Conservation (phyloP, 2,797 vertebrate species). For the Notoglanidium macrostoma region DNA sequence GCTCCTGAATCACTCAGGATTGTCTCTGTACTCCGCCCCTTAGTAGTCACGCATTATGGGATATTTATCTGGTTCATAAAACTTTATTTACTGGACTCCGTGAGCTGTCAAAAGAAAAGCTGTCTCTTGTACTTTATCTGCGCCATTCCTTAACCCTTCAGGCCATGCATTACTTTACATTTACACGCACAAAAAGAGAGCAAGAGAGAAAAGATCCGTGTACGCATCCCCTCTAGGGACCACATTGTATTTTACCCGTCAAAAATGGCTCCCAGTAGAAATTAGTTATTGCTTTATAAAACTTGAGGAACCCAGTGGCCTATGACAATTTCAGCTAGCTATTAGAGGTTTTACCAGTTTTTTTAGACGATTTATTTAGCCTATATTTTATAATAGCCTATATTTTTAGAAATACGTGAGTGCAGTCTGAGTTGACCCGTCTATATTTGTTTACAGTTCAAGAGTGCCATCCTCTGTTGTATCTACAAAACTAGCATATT, state of each 20-base stretch:
- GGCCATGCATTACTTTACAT: not conserved
- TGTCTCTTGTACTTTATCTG: not conserved
- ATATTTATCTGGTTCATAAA: not conserved
- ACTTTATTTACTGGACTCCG: not conserved
- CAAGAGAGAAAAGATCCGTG: not conserved
- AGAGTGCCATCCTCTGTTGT: constrained; percentile 26
- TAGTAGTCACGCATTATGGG: not conserved
- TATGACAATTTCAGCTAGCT: not conserved
- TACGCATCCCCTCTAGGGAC: not conserved
- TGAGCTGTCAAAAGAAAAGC: not conserved
- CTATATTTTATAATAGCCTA: not conserved
- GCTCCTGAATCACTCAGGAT: not conserved
- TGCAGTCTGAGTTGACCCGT: not conserved
- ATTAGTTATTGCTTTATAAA: not conserved
- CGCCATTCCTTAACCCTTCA: not conserved
- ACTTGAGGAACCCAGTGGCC: not conserved
- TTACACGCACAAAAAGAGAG: not conserved
- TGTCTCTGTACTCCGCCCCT: too few species aligned
- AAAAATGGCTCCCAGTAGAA: not conserved
- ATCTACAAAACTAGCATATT: not conserved
- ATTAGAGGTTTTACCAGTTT: not conserved
- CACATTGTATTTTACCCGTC: not conserved
- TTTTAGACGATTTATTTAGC: not conserved
- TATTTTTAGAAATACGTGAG: not conserved
- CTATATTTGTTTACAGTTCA: constrained; percentile 2